Conservation (phyloP, 2,888 invertebrate genomes). For the Seladonia tumulorum region DNA sequence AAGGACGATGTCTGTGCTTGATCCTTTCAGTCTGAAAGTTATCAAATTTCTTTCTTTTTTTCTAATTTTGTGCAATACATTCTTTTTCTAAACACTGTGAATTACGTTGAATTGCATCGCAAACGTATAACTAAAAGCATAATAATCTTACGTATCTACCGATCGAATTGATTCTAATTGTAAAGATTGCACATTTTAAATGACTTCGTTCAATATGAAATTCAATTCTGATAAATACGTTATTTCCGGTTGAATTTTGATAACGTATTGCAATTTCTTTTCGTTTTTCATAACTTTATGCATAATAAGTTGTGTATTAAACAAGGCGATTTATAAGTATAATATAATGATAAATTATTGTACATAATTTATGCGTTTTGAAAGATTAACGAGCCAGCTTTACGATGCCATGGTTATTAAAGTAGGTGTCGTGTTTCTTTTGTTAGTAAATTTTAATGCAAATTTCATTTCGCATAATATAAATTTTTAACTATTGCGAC, state of each 20-base stretch:
- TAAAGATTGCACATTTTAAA: slow-evolving; percentile 32
- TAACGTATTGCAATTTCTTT: slow-evolving; percentile 58
- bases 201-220: slow-evolving; percentile 28
- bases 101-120: slow-evolving; percentile 31
- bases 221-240: slow-evolving; percentile 16
- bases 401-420: slow-evolving; percentile 66
- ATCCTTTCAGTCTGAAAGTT: slow-evolving; percentile 58
- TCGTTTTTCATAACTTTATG: slow-evolving; percentile 55
- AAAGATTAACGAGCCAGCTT: slow-evolving; percentile 49
- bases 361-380: slow-evolving; percentile 66
- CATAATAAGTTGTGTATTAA: slow-evolving; percentile 62
- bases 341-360: slow-evolving; percentile 70
- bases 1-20: slow-evolving; percentile 45
- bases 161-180: slow-evolving; percentile 9
- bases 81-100: slow-evolving; percentile 34
- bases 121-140: slow-evolving; percentile 43
- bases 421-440: slow-evolving; percentile 45
- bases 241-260: slow-evolving; percentile 26
- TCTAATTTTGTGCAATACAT: slow-evolving; percentile 60
- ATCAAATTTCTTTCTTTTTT: slow-evolving; percentile 41
- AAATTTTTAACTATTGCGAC: slow-evolving; percentile 40
- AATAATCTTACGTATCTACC: slow-evolving; percentile 31
- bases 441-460: slow-evolving; percentile 36
- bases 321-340: slow-evolving; percentile 56
- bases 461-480: slow-evolving; percentile 53